Conservation (phyloP, 2,888 invertebrate species). For the Trachelus troglodyta region DNA sequence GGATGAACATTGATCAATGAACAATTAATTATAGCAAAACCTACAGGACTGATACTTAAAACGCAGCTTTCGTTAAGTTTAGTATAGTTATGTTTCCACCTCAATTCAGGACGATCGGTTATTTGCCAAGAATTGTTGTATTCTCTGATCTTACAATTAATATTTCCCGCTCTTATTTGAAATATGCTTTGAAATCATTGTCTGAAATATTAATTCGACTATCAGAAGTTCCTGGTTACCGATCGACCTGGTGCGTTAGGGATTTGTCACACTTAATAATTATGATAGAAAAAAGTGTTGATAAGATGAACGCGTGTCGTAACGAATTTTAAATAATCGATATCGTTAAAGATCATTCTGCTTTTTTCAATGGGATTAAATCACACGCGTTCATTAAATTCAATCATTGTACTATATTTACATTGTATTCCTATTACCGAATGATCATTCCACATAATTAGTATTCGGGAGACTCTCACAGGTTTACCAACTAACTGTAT, state of each 20-base stretch:
- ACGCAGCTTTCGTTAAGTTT: constrained; percentile 17
- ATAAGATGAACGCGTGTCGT: neutral
- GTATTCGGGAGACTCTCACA: neutral
- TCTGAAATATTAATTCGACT: neutral
- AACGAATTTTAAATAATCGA: neutral
- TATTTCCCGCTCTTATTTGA: neutral
- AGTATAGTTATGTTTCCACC: neutral
- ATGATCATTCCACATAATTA: neutral
- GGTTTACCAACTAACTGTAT: neutral
- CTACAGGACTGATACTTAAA: constrained; percentile 22
- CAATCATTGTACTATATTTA: neutral
- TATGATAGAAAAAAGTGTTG: neutral
- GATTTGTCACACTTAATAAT: neutral
- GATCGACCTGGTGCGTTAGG: neutral
- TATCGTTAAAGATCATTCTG: neutral
- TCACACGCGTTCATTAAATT: neutral
- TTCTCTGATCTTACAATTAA: neutral
- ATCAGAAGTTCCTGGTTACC: neutral
- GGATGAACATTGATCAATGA: neutral
- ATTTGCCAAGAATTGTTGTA: neutral
- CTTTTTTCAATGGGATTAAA: neutral
- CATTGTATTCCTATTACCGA: neutral
- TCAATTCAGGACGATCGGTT: neutral
- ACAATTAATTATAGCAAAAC: constrained; percentile 9
- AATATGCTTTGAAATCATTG: neutral